phyloP scores from a whole-genome alignment of 2,888 invertebrate genomes.

The Cataglyphis altisquamis region DNA sequence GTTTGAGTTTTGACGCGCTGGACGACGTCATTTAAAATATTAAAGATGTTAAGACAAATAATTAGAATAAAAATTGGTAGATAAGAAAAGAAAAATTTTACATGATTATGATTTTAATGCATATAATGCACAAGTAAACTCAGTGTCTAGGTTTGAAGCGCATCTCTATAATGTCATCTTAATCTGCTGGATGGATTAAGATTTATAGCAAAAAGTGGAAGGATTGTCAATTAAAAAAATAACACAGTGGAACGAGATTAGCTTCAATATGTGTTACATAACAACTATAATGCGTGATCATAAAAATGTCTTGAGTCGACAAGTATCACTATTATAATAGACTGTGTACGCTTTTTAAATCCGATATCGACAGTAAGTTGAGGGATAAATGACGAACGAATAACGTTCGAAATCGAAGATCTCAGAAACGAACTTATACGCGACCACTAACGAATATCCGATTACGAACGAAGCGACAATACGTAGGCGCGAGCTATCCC shows the following conservation, averaged over 20 bases:
- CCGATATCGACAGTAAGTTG: not conserved
- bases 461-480: slow-evolving; percentile 48
- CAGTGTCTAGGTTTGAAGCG: not conserved
- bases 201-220: slow-evolving; percentile 15
- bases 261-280: not conserved
- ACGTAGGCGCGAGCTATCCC: not conserved
- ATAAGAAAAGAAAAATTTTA: not conserved
- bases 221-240: not conserved
- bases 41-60: not conserved
- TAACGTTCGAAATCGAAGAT: slow-evolving; percentile 3
- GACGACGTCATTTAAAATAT: not conserved
- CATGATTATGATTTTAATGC: not conserved
- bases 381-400: slow-evolving; percentile 14
- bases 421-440: slow-evolving; percentile 28
- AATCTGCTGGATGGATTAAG: slow-evolving; percentile 47
- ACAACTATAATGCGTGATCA: not conserved
- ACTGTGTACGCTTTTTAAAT: slow-evolving; percentile 28
- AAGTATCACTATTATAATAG: slow-evolving; percentile 31
- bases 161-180: not conserved
- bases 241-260: slow-evolving; percentile 24
- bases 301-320: not conserved
- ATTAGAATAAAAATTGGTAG: not conserved
- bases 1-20: slow-evolving; percentile 6
- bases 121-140: not conserved
- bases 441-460: slow-evolving; percentile 42